These are phyloP conservation scores for Pseudanteris insignis DNA, from an alignment of 2,888 invertebrate species.

Conservation along the genomic window DNA sequence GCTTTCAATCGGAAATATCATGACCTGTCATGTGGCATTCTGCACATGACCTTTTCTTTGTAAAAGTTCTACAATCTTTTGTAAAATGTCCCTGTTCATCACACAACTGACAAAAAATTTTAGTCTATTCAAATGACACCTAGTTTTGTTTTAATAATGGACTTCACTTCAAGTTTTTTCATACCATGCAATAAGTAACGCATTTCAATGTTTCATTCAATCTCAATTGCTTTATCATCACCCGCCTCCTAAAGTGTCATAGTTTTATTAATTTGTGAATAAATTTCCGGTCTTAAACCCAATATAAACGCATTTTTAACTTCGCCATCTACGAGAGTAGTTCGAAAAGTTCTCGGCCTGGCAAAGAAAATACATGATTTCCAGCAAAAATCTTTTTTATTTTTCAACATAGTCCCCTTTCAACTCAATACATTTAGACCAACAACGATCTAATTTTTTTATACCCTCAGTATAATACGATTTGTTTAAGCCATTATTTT, in stretches of 20 bases:
- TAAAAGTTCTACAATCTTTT: not conserved
- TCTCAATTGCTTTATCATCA: not conserved
- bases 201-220: not conserved
- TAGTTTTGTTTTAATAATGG: not conserved
- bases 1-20: not conserved
- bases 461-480: too few relatives aligned
- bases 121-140: not conserved
- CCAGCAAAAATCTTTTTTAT: too few relatives aligned
- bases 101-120: conserved; percentile 9
- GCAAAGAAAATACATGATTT: too few relatives aligned
- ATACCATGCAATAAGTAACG: not conserved
- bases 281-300: conserved; percentile 4
- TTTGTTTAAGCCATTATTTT: too few relatives aligned
- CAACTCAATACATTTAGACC: too few relatives aligned
- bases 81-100: conserved; percentile 1
- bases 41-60: not conserved
- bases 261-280: not conserved
- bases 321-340: conserved; percentile 3
- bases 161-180: not conserved
- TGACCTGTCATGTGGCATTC: not conserved
- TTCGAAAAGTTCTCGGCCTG: too few relatives aligned
- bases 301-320: not conserved
- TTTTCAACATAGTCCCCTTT: too few relatives aligned
- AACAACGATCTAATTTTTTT: too few relatives aligned
- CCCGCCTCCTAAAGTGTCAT: not conserved